Conservation (phyloP, 1,140 invertebrate genomes). For the Apis dorsata region DNA sequence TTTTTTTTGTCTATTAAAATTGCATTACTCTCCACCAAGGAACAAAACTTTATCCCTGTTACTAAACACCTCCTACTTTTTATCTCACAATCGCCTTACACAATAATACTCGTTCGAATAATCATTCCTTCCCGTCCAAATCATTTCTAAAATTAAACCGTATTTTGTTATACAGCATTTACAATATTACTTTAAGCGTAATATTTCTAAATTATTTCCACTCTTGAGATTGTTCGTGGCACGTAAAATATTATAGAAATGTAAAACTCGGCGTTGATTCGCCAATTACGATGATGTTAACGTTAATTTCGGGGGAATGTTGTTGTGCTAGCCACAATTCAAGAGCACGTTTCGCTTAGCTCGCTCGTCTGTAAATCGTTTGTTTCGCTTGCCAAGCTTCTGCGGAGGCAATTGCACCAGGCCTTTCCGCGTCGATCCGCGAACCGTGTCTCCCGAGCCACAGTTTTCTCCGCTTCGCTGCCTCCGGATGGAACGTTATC, state of each 20-base stretch:
- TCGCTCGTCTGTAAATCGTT: conserved; percentile 57
- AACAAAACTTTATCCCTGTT: too few species aligned
- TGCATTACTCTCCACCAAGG: not conserved
- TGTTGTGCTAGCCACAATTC: not conserved
- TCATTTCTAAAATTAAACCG: too few species aligned
- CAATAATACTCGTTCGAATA: too few species aligned
- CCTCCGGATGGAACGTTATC: conserved; percentile 41
- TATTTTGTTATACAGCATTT: too few species aligned
- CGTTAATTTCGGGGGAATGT: not conserved
- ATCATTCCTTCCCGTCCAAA: too few species aligned
- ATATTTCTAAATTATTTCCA: too few species aligned
- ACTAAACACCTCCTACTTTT: too few species aligned
- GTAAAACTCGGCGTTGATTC: not conserved
- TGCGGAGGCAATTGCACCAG: conserved; percentile 46
- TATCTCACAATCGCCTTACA: too few species aligned
- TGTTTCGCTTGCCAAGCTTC: conserved; percentile 52
- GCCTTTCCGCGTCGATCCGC: conserved; percentile 61
- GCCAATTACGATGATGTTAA: not conserved
- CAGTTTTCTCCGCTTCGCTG: conserved; percentile 59
- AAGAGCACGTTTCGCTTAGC: conserved; percentile 53
- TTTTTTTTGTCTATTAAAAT: not conserved
- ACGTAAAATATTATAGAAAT: not conserved
- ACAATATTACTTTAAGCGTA: too few species aligned
- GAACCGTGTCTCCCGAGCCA: conserved; percentile 62
- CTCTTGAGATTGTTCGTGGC: not conserved